These are phyloP conservation scores for Salvelinus alpinus DNA, from an alignment of 2,113 vertebrate genomes.

Conservation along the genomic window DNA sequence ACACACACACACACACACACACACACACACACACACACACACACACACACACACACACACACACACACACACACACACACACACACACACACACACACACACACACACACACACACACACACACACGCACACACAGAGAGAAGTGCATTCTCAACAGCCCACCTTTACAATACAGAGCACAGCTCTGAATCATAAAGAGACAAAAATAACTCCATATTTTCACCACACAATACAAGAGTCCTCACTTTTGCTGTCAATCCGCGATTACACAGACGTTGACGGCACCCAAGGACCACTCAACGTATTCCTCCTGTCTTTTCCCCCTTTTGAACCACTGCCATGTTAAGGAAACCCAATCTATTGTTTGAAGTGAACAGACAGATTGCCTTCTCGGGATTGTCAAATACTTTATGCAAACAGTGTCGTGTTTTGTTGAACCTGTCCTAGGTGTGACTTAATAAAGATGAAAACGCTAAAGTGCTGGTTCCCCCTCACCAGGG, in stretches of 20 bases:
- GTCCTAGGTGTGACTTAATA: conserved; percentile 70
- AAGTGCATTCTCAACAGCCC: no score
- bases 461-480: conserved; percentile 64
- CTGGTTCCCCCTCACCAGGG: conserved; percentile 40
- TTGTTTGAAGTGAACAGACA: conserved; percentile 64
- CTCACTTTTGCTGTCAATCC: conserved; percentile 65
- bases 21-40: no score
- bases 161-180: neutral
- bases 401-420: conserved; percentile 65
- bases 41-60: neutral
- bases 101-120: no score
- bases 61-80: no score
- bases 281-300: conserved; percentile 45
- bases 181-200: conserved; percentile 14
- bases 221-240: conserved; percentile 52
- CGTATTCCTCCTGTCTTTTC: conserved; percentile 15
- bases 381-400: conserved; percentile 62
- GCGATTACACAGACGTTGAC: conserved; percentile 65
- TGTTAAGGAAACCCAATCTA: conserved; percentile 59
- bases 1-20: no score
- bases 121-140: no score
- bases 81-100: no score
- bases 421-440: conserved; percentile 54
- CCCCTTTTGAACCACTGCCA: conserved; percentile 26
- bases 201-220: conserved; percentile 49